A percentile compares a stretch with the other conserved stretches of the same genome.
Conservation (phyloP, 2,113 vertebrate genomes). For the Morone saxatilis region DNA sequence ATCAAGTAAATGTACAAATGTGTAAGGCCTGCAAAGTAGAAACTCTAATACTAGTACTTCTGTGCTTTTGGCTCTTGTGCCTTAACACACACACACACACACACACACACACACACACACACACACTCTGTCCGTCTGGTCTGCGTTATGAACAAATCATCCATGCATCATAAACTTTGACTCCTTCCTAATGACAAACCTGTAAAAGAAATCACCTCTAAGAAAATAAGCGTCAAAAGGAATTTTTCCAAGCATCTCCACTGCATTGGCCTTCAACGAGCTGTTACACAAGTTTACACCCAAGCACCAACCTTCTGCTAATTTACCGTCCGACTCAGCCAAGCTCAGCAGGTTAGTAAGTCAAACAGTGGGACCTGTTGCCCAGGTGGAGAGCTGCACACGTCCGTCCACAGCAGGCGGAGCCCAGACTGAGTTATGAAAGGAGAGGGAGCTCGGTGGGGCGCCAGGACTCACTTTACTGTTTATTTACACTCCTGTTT, state of each 20-base stretch:
- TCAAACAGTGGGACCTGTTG: slow-evolving; percentile 43
- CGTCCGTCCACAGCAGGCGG: slow-evolving; percentile 38
- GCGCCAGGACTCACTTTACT: slow-evolving; percentile 63
- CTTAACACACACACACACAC: background rate
- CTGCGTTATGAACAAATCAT: slow-evolving; percentile 29
- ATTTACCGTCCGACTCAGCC: slow-evolving; percentile 26
- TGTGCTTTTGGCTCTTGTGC: background rate
- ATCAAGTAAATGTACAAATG: background rate
- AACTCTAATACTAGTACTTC: background rate
- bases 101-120: background rate
- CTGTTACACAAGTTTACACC: slow-evolving; percentile 46
- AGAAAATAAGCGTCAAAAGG: slow-evolving; percentile 24
- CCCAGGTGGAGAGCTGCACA: slow-evolving; percentile 60
- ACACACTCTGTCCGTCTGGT: background rate
- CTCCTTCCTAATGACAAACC: slow-evolving; percentile 48
- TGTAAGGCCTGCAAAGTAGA: background rate
- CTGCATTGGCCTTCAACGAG: slow-evolving; percentile 36
- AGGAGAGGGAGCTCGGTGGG: slow-evolving; percentile 42
- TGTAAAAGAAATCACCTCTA: slow-evolving; percentile 61
- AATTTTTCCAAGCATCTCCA: slow-evolving; percentile 27
- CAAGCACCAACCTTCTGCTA: slow-evolving; percentile 2
- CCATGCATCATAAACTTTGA: slow-evolving; percentile 64
- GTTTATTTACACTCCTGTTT: slow-evolving; percentile 85
- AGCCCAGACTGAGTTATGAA: slow-evolving; percentile 72
- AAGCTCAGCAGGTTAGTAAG: slow-evolving; percentile 47